These are phyloP conservation scores for Diloba caeruleocephala DNA, from an alignment of 2,888 invertebrate species.

Conservation along the genomic window DNA sequence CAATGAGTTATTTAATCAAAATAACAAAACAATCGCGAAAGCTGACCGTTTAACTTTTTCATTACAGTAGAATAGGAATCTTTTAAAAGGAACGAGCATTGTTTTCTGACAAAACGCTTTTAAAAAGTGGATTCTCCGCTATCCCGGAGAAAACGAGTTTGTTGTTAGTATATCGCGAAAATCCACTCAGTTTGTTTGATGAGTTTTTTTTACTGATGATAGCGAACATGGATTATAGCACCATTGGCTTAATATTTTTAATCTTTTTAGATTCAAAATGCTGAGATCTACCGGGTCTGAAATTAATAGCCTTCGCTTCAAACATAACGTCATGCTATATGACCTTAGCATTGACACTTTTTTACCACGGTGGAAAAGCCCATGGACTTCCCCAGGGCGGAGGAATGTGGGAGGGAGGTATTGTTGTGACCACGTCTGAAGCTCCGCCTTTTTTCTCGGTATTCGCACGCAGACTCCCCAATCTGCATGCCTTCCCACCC, in stretches of 20 bases:
- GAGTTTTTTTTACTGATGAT: constrained; percentile 47
- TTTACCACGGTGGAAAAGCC: too few species aligned
- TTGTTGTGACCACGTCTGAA: too few species aligned
- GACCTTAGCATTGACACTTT: background rate
- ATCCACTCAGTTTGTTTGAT: constrained; percentile 53
- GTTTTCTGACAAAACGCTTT: constrained; percentile 62
- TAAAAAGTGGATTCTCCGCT: constrained; percentile 57
- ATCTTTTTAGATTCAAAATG: too few species aligned
- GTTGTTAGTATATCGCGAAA: constrained; percentile 58
- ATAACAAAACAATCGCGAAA: constrained; percentile 40
- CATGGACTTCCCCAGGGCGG: too few species aligned
- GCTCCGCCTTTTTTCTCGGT: too few species aligned
- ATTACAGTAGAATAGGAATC: constrained; percentile 46
- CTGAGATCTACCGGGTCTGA: too few species aligned
- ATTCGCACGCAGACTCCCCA: too few species aligned
- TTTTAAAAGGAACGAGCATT: constrained; percentile 57
- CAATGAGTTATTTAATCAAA: constrained; percentile 29
- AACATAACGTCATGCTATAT: background rate
- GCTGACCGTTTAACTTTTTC: constrained; percentile 57
- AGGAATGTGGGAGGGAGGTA: too few species aligned
- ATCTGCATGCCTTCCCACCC: too few species aligned
- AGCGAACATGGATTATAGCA: too few species aligned
- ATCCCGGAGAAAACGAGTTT: constrained; percentile 62
- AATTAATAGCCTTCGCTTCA: too few species aligned
- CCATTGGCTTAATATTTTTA: too few species aligned